phyloP scores from a whole-genome alignment of 2,113 vertebrate species.

The Heteronetta atricapilla region DNA sequence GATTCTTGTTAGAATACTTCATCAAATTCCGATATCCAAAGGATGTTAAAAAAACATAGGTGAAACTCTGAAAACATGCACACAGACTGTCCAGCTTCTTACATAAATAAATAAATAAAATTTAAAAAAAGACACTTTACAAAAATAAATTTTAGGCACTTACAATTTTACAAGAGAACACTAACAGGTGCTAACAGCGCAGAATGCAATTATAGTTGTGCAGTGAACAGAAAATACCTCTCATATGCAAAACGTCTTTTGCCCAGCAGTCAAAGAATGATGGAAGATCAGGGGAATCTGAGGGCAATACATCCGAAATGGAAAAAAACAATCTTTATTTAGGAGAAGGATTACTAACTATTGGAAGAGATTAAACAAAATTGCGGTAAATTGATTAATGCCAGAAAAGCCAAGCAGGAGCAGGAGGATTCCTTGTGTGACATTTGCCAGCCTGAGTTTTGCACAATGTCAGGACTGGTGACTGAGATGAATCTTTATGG shows the following conservation, averaged over 20 bases:
- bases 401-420: background rate
- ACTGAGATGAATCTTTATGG: background rate
- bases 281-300: background rate
- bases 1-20: background rate
- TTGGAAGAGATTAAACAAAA: background rate
- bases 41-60: background rate
- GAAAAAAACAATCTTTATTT: background rate
- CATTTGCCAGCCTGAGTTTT: background rate
- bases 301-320: background rate
- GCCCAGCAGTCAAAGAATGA: background rate
- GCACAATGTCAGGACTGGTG: background rate
- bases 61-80: background rate
- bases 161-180: background rate
- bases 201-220: background rate
- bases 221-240: background rate
- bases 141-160: background rate
- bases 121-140: background rate
- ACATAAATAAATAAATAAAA: background rate
- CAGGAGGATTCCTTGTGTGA: background rate
- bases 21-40: background rate
- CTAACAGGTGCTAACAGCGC: background rate
- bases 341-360: background rate
- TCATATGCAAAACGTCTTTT: background rate
- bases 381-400: background rate
- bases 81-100: background rate